These are phyloP conservation scores for Denticeps clupeoides DNA, from an alignment of 2,797 vertebrate genomes.

Conservation along the genomic window DNA sequence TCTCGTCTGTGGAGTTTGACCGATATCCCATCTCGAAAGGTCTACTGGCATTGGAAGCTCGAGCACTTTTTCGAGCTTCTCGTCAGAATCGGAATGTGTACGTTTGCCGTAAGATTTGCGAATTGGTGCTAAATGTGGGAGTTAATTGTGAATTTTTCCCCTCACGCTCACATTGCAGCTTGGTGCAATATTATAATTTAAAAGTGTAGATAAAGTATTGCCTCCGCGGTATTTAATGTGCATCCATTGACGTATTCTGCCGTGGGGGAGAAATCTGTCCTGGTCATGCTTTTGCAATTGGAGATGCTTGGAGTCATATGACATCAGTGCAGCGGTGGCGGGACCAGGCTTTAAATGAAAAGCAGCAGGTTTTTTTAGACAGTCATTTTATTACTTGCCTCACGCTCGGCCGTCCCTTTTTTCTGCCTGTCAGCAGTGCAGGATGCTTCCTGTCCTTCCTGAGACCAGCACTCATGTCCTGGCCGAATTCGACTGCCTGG, in stretches of 20 bases:
- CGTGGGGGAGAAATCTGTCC: conserved; percentile 17
- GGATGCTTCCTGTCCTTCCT: conserved; percentile 54
- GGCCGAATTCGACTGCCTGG: conserved; percentile 83
- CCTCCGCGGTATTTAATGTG: background rate
- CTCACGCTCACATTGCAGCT: background rate
- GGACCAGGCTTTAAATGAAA: background rate
- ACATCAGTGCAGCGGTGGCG: conserved; percentile 10
- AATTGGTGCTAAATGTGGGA: background rate
- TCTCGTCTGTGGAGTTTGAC: no score
- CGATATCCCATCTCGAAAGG: no score
- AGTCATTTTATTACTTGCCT: background rate
- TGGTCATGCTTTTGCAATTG: conserved; percentile 42
- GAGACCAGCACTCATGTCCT: conserved; percentile 76
- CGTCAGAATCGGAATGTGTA: conserved; percentile 9
- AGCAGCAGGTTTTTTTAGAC: background rate
- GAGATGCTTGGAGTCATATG: conserved; percentile 37
- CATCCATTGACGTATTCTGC: background rate
- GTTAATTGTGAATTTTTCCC: no score
- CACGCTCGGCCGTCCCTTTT: no score
- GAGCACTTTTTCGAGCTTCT: no score
- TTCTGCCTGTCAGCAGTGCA: conserved; percentile 19
- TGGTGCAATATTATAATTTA: background rate
- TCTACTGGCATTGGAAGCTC: no score
- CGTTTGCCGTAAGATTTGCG: conserved; percentile 5
- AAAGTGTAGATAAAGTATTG: background rate